Evolutionary conservation across 2,888 invertebrate species (phyloP), one percentile per base, ranked within the genome.

Genomic region (Melikaiella ostensackeni): DNA sequence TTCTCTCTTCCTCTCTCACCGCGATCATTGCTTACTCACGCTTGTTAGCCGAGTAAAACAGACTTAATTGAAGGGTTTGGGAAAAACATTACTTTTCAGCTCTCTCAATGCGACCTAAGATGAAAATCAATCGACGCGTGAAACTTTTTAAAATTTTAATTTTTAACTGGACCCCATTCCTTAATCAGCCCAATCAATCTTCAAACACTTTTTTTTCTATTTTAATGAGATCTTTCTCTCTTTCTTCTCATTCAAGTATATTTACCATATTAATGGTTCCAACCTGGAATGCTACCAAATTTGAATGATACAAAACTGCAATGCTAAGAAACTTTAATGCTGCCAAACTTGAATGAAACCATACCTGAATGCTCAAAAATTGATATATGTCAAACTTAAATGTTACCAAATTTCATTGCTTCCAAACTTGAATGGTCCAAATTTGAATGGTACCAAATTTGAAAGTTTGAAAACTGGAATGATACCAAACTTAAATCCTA

Each of bases 1-100:
- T 78, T 74, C 74, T 74, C 80, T 62, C 35, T 62, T n/a, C n/a
- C 62, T n/a, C 6, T 30, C 61, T 70, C 73, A 63, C 79, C 50
- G 3, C 50, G 50, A 70, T 70, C 70, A 70, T 70, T 70, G 50
- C 70, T 70, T 70, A 50, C 70, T 70, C 77, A 77, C 78, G 79
- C 80, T 77, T 74, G 78, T 76, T 75, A 75, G 73, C 24, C 78
- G 30, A 70, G 70, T 70, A 70, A 50, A 70, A 50, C n/a, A 50
- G 70, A 50, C 30, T 50, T 70, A 70, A 50, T 70, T 70, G 30
- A 70, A 70, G 70, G 70, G 30, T 70, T 70, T 70, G 50, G 70
- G 30, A 70, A 50, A 70, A 70, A 50, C 50, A 70, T 70, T 70
- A 50, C 70, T 70, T 70, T 50, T 50, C 30, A 70, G 46, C 50